Evolutionary conservation across 2,113 vertebrate species (phyloP).

Genomic region (Indicator indicator): DNA sequence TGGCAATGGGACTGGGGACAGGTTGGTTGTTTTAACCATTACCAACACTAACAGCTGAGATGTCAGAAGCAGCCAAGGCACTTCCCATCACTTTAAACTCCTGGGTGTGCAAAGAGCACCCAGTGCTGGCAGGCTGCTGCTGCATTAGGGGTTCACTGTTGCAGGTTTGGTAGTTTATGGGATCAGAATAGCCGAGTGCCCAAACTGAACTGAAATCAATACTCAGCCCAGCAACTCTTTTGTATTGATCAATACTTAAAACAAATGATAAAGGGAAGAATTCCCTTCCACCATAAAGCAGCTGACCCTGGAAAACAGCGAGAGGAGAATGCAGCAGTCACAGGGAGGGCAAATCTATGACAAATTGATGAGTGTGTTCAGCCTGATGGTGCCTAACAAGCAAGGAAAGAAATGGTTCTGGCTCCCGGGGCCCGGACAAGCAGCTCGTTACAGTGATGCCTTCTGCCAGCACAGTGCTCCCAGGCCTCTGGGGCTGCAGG

Average conservation of each 20-base stretch:
- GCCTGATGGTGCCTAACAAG: background rate
- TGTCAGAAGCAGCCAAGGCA: background rate
- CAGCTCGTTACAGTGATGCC: background rate
- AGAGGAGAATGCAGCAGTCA: background rate
- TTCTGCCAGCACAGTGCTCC: rapidly evolving
- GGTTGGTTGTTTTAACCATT: background rate
- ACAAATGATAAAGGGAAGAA: background rate
- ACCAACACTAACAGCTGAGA: background rate
- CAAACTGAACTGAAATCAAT: background rate
- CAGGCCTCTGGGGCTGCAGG: background rate
- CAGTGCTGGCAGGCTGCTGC: background rate
- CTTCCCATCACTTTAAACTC: background rate
- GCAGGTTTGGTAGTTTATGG: background rate
- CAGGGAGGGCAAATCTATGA: background rate
- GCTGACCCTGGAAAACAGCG: background rate
- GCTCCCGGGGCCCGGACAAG: background rate
- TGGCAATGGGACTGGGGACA: rapidly evolving
- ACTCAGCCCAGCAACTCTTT: background rate
- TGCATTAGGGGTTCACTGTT: background rate
- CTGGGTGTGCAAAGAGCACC: background rate
- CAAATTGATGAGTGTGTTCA: background rate
- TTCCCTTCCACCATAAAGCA: background rate
- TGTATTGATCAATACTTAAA: background rate
- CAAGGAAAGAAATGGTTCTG: background rate
- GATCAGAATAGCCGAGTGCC: background rate